Percentiles rank a stretch among this genome's conserved stretches.
Conservation (phyloP, 2,888 invertebrate genomes). For the Leptura quadrifasciata region DNA sequence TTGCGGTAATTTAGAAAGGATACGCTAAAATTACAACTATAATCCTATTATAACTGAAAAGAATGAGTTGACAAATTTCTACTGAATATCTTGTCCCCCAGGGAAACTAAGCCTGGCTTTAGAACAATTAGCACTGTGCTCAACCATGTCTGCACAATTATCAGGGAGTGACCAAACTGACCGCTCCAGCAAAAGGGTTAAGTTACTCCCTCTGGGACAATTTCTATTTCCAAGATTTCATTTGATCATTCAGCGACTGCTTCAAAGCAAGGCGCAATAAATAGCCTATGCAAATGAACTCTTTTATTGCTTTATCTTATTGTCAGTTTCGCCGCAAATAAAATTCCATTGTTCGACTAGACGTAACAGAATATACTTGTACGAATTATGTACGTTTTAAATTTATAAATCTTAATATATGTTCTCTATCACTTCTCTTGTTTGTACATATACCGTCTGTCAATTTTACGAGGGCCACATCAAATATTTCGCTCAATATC, state of each 20-base stretch:
- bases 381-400: too few relatives aligned
- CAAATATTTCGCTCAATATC: too few relatives aligned
- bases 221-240: constrained; percentile 54
- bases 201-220: constrained; percentile 46
- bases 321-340: constrained; percentile 52
- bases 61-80: constrained; percentile 67
- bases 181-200: constrained; percentile 65
- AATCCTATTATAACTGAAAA: constrained; percentile 47
- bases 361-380: not conserved
- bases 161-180: constrained; percentile 68
- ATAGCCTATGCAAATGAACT: constrained; percentile 51
- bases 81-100: constrained; percentile 56
- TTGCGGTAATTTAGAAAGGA: constrained; percentile 47
- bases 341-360: constrained; percentile 31
- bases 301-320: constrained; percentile 40
- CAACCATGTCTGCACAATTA: constrained; percentile 68
- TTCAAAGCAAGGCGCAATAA: constrained; percentile 34
- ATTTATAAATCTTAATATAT: too few relatives aligned
- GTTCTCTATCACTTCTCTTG: too few relatives aligned
- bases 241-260: constrained; percentile 38
- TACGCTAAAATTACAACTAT: constrained; percentile 40
- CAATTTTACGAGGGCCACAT: too few relatives aligned
- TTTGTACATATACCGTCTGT: too few relatives aligned
- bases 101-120: constrained; percentile 62
- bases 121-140: constrained; percentile 69